Evolutionary conservation across 2,888 invertebrate genomes (phyloP), one percentile per base, ranked within the genome.

Genomic region (Agrochola lota): DNA sequence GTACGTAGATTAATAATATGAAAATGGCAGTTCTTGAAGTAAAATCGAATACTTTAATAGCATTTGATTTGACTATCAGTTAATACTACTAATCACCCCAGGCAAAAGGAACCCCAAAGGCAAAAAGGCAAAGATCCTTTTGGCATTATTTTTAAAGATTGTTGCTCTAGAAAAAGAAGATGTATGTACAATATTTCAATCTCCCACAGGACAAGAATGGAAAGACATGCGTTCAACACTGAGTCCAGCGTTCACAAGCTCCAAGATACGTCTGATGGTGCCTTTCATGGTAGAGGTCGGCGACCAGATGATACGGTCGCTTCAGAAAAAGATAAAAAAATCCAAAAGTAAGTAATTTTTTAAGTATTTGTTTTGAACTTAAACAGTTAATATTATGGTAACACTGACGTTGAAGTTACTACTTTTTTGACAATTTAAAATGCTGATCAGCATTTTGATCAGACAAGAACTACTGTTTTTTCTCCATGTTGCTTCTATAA

Each of bases 241-340:
- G 63, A 96, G 96, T 64, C 97, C 97, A 3, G 95, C 95, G 0
- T 97, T 97, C 85, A 97, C 97, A 8, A 95, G 97, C 52, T 95
- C 96, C 66, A 97, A 97, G 90, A 97, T 97, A 85, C 93, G 95
- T 9, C 73, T 89, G 57, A 95, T 95, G 95, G 90, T 95, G 62
- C 95, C 94, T 0, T 93, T 95, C 79, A 97, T 97, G 93, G 91
- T 93, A 30, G 94, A 95, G 67, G 94, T 94, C 0, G 94, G 94
- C 0, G 87, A 93, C 0, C 93, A 94, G 81, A 94, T 95, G 95
- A 91, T 92, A 12, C 77, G 84, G 0, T 81, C 86, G 1, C 79
- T 95, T 17, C 91, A 91, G 62, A 84, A 85, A 12, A 91, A 92
- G 55, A 91, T 95, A 12, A 74, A 90, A 1, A 83, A 87, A 5